A percentile compares a stretch with the other conserved stretches of the same genome.
phyloP scores from a whole-genome alignment of 2,888 invertebrate species.

The Schizotus pectinicornis region DNA sequence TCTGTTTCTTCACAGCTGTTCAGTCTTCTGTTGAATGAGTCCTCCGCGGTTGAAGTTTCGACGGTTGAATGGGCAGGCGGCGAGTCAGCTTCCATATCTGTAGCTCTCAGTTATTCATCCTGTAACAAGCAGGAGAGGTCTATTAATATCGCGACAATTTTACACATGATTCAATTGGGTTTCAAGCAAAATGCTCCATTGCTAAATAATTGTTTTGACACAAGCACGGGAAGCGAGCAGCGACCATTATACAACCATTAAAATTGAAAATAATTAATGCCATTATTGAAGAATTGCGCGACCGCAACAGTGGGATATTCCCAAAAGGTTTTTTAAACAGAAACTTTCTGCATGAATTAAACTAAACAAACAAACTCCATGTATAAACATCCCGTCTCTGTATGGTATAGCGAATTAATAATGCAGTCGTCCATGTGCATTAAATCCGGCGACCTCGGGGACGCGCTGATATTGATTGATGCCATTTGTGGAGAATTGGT shows the following conservation, averaged over 20 bases:
- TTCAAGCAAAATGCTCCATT: neutral
- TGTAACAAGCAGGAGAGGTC: conserved; percentile 28
- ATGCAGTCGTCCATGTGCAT: no score
- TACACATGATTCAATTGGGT: conserved; percentile 10
- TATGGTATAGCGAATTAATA: neutral
- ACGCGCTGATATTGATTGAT: no score
- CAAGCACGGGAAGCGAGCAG: no score
- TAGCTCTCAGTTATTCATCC: conserved; percentile 31
- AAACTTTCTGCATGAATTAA: neutral
- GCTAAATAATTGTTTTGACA: no score
- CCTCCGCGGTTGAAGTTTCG: conserved; percentile 19
- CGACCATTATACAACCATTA: no score
- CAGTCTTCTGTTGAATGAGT: conserved; percentile 19
- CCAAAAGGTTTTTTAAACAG: no score
- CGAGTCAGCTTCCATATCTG: conserved; percentile 35
- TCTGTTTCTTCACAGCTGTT: conserved; percentile 42
- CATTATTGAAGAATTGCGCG: no score
- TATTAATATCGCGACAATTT: conserved; percentile 22
- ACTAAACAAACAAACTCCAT: conserved; percentile 6
- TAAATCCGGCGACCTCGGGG: no score
- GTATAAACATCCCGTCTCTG: conserved; percentile 6
- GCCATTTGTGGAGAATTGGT: no score
- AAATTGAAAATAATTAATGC: no score
- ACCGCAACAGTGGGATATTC: no score
- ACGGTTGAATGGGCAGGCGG: conserved; percentile 29